phyloP scores from a whole-genome alignment of 2,797 vertebrate genomes.

The Dipus sagitta region DNA sequence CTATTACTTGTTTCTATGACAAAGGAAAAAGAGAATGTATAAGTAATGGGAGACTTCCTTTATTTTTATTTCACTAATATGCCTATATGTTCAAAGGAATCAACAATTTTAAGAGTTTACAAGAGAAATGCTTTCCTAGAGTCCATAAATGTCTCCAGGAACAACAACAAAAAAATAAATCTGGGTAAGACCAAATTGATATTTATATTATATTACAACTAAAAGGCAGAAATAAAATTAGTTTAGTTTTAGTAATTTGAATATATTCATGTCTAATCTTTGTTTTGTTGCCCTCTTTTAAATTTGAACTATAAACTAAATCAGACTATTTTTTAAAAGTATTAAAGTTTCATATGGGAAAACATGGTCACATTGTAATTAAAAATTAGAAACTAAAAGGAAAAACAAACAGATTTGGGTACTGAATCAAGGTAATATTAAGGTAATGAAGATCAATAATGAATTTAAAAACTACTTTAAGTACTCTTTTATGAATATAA shows the following conservation, averaged over 20 bases:
- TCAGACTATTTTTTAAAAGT: not conserved
- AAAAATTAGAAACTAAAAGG: conserved; percentile 8
- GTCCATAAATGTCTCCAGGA: conserved; percentile 45
- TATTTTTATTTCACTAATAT: conserved; percentile 1
- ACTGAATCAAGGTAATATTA: not conserved
- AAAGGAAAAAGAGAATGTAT: conserved; percentile 18
- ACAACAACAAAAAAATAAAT: not conserved
- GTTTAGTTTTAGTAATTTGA: conserved; percentile 43
- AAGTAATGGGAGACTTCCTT: not conserved
- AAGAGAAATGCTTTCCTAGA: conserved; percentile 48
- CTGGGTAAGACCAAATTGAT: not conserved
- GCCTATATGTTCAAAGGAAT: conserved; percentile 32
- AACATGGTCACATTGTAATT: conserved; percentile 15
- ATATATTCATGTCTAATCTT: not conserved
- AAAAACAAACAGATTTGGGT: not conserved
- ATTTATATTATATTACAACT: conserved; percentile 33
- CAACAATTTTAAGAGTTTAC: not conserved
- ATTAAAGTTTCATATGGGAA: not conserved
- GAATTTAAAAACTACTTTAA: not conserved
- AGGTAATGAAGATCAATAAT: not conserved
- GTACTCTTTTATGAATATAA: not conserved
- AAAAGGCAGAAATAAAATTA: conserved; percentile 22
- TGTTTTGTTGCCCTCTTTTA: not conserved
- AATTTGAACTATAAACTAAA: conserved; percentile 30
- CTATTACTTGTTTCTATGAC: not conserved